These are phyloP conservation scores for Scrobipalpa atriplicella DNA, from an alignment of 2,888 invertebrate genomes.

Conservation along the genomic window DNA sequence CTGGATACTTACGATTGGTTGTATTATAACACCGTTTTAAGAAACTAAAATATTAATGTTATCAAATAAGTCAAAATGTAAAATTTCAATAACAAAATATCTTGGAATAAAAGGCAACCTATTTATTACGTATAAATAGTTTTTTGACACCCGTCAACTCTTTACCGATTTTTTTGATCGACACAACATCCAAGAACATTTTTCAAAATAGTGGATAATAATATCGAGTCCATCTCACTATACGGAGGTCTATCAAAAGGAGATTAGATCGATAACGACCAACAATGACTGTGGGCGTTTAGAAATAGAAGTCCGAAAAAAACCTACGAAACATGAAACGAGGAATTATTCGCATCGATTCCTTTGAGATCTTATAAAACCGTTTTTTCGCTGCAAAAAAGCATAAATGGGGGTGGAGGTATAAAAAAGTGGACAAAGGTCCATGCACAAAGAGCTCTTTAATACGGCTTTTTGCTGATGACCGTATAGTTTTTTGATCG, in stretches of 20 bases:
- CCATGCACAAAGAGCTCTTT: slow-evolving; percentile 68
- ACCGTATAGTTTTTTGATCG: slow-evolving; percentile 61
- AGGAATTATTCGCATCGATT: slow-evolving; percentile 82
- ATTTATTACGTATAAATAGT: slow-evolving; percentile 15
- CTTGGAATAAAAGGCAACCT: neutral
- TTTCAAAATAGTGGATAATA: slow-evolving; percentile 71
- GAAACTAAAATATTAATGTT: too few species aligned
- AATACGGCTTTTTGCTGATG: slow-evolving; percentile 65
- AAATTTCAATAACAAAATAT: too few species aligned
- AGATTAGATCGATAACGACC: slow-evolving; percentile 77
- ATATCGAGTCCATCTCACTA: slow-evolving; percentile 64
- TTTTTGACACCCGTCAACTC: slow-evolving; percentile 66
- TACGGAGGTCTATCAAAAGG: slow-evolving; percentile 77
- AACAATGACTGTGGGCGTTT: slow-evolving; percentile 75
- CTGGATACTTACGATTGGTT: too few species aligned
- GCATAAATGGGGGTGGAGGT: slow-evolving; percentile 69
- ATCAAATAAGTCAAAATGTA: too few species aligned
- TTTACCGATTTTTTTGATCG: slow-evolving; percentile 49
- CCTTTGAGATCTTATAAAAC: slow-evolving; percentile 77
- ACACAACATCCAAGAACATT: slow-evolving; percentile 35
- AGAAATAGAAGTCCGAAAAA: slow-evolving; percentile 62
- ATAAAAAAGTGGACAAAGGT: slow-evolving; percentile 77
- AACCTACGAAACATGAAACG: slow-evolving; percentile 79
- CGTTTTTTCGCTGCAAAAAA: slow-evolving; percentile 79
- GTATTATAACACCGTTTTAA: too few species aligned